Percentiles rank a stretch among this genome's conserved stretches.
phyloP scores from a whole-genome alignment of 2,888 invertebrate species.

The Pristionchus japonicus region DNA sequence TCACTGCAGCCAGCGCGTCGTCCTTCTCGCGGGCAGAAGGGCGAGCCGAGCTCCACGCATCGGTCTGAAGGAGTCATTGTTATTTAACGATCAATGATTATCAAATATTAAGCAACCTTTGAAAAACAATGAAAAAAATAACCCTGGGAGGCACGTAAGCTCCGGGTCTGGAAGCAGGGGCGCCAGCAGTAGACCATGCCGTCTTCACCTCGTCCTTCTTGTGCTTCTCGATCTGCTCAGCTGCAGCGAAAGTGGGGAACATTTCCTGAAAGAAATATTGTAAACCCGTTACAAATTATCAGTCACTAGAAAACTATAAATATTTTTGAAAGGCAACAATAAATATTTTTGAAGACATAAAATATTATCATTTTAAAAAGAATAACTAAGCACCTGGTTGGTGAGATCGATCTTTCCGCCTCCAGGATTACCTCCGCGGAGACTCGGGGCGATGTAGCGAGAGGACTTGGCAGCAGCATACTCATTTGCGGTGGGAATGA shows the following conservation, averaged over 20 bases:
- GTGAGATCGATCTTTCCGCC: slow-evolving; percentile 27
- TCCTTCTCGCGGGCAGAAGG: slow-evolving; percentile 12
- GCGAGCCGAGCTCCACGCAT: slow-evolving; percentile 33
- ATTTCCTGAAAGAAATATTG: slow-evolving; percentile 52
- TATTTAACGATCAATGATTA: not conserved
- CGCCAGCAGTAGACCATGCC: slow-evolving; percentile 39
- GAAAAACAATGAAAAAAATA: not conserved
- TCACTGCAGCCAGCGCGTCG: slow-evolving; percentile 44
- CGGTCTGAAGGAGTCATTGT: not conserved
- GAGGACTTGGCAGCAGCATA: slow-evolving; percentile 37
- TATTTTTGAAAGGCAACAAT: too few species aligned
- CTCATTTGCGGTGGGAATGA: slow-evolving; percentile 42
- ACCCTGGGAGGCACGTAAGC: slow-evolving; percentile 15
- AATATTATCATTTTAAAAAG: not conserved
- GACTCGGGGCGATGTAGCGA: slow-evolving; percentile 34
- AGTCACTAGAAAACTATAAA: too few species aligned
- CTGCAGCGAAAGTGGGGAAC: slow-evolving; percentile 70
- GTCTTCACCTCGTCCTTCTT: slow-evolving; percentile 55
- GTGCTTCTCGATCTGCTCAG: slow-evolving; percentile 66
- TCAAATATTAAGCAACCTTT: not conserved
- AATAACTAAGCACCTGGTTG: slow-evolving; percentile 10
- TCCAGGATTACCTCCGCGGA: not conserved
- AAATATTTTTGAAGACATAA: not conserved
- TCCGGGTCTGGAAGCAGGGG: not conserved
- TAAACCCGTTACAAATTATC: too few species aligned